A percentile compares a stretch with the other conserved stretches of the same genome.
Conservation (phyloP, 2,113 vertebrate species). For the Coptodon bakossiorum region DNA sequence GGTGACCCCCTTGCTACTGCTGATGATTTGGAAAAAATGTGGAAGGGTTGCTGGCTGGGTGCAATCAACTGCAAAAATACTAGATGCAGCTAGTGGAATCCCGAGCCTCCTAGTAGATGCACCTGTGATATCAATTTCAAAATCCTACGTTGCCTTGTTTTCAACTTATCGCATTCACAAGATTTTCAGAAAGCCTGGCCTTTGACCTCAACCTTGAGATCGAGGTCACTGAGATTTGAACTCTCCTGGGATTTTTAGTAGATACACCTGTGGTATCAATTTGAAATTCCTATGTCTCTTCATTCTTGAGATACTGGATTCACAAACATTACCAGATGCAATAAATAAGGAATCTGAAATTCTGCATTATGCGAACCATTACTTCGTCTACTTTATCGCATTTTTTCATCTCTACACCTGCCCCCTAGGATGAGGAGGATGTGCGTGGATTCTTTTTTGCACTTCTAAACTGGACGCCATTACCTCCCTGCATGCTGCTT, state of each 20-base stretch:
- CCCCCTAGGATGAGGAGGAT: neutral
- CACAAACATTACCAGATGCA: neutral
- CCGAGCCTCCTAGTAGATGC: neutral
- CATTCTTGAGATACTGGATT: neutral
- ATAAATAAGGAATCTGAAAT: neutral
- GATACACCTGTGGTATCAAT: neutral
- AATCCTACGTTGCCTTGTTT: neutral
- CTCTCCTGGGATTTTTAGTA: neutral
- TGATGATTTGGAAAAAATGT: neutral
- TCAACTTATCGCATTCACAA: neutral
- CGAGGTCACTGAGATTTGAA: neutral
- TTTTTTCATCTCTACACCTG: neutral
- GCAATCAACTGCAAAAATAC: neutral
- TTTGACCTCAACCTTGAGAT: neutral
- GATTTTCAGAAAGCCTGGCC: neutral
- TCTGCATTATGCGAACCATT: neutral
- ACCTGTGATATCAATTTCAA: neutral
- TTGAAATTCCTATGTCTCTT: neutral
- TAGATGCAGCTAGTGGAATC: neutral
- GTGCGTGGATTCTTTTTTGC: neutral
- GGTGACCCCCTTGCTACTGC: neutral
- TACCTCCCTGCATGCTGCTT: neutral
- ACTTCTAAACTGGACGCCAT: neutral
- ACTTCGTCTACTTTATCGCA: neutral
- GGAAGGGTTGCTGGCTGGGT: neutral